Percentiles rank a stretch among this genome's conserved stretches.
Conservation (phyloP, 2,113 vertebrate species). For the Microtus montanus region DNA sequence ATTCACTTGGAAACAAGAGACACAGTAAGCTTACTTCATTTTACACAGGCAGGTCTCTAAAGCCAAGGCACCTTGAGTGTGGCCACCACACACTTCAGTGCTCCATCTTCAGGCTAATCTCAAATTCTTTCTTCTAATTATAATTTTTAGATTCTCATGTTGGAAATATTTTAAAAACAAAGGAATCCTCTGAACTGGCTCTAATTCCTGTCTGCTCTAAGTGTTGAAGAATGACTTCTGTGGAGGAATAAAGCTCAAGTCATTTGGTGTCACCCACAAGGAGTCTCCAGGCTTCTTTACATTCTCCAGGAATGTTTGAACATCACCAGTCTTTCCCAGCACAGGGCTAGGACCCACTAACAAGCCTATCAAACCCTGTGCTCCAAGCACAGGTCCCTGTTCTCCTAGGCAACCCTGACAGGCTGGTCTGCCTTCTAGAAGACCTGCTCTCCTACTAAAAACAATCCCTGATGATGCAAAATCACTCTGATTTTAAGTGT, state of each 20-base stretch:
- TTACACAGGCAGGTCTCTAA: not conserved
- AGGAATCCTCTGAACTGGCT: not conserved
- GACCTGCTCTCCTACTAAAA: constrained; percentile 3
- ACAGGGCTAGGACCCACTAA: not conserved
- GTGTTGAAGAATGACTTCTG: not conserved
- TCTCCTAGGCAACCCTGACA: not conserved
- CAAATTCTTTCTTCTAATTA: not conserved
- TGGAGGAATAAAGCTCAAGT: not conserved
- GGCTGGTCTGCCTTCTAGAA: not conserved
- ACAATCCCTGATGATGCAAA: not conserved
- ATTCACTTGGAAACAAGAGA: not conserved
- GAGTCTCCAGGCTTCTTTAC: not conserved
- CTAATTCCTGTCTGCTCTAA: not conserved
- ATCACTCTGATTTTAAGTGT: not conserved
- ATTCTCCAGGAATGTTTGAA: not conserved
- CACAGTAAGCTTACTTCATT: not conserved
- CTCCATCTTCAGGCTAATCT: not conserved
- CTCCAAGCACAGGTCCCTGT: not conserved
- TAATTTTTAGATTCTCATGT: not conserved
- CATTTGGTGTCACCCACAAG: not conserved
- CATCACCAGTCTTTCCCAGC: not conserved
- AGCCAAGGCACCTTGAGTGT: accelerated
- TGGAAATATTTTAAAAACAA: not conserved
- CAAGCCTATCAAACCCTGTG: not conserved
- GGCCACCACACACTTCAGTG: too few relatives aligned